Conservation (phyloP, 2,888 invertebrate genomes). For the Xanthorhoe spadicearia region DNA sequence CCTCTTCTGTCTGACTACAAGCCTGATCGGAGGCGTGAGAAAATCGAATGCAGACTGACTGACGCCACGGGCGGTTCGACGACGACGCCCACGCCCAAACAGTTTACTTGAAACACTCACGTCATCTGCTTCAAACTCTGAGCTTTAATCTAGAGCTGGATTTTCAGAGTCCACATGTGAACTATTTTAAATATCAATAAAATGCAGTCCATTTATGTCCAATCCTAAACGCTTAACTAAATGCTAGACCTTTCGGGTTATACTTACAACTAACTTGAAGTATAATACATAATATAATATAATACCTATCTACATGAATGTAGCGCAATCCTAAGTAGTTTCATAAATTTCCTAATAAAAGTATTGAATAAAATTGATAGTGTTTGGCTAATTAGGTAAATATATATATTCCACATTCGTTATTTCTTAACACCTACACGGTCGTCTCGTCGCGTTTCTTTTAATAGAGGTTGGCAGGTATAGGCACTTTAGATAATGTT, state of each 20-base stretch:
- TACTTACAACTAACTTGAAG: no score
- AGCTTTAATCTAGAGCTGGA: neutral
- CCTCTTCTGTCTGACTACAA: constrained; percentile 2
- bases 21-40: constrained; percentile 55
- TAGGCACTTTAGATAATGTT: neutral
- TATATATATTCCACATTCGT: neutral
- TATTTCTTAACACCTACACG: neutral
- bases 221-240: no score
- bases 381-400: no score
- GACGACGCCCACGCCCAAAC: constrained; percentile 50
- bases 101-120: constrained; percentile 30
- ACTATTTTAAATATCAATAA: neutral
- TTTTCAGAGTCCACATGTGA: neutral
- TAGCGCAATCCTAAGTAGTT: neutral
- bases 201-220: neutral
- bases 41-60: constrained; percentile 71
- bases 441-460: neutral
- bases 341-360: neutral
- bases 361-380: no score
- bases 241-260: no score
- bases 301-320: no score
- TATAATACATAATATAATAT: no score
- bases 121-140: constrained; percentile 1
- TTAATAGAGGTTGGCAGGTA: neutral
- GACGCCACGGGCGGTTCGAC: constrained; percentile 74